phyloP scores from a whole-genome alignment of 2,888 invertebrate genomes.

The Parnassius glacialis region DNA sequence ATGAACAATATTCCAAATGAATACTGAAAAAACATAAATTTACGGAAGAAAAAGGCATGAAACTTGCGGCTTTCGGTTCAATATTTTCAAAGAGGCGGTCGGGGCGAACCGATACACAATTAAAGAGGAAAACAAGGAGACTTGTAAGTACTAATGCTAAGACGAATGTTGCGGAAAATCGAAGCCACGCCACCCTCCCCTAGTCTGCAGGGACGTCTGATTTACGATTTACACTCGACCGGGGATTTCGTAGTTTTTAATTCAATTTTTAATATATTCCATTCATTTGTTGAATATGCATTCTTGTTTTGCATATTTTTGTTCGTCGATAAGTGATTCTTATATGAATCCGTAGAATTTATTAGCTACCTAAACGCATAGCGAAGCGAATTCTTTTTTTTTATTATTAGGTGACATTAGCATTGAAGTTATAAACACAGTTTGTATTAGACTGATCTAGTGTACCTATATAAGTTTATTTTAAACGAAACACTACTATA shows the following conservation, averaged over 20 bases:
- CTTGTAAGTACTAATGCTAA: conserved; percentile 74
- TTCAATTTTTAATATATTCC: conserved; percentile 43
- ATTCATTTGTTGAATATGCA: conserved; percentile 17
- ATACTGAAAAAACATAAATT: too few relatives aligned
- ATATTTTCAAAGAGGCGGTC: conserved; percentile 35
- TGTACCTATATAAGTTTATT: too few relatives aligned
- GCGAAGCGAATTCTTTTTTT: too few relatives aligned
- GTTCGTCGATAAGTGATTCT: conserved; percentile 13
- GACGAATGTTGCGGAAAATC: conserved; percentile 81
- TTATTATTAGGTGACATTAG: too few relatives aligned
- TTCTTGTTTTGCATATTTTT: neutral
- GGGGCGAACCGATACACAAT: conserved; percentile 74
- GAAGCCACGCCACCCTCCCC: conserved; percentile 55
- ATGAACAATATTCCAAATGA: too few relatives aligned
- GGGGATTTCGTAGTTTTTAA: conserved; percentile 54
- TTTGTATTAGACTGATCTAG: too few relatives aligned
- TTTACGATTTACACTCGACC: conserved; percentile 65
- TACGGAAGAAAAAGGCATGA: neutral
- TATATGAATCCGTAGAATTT: too few relatives aligned
- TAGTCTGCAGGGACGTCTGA: conserved; percentile 70
- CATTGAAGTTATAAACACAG: too few relatives aligned
- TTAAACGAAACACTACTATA: too few relatives aligned
- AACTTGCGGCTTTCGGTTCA: neutral
- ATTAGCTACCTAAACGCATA: too few relatives aligned
- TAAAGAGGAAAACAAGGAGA: conserved; percentile 74